Evolutionary conservation across 1,140 invertebrate species (phyloP).

Genomic region (Drosophila nigromelanica): DNA sequence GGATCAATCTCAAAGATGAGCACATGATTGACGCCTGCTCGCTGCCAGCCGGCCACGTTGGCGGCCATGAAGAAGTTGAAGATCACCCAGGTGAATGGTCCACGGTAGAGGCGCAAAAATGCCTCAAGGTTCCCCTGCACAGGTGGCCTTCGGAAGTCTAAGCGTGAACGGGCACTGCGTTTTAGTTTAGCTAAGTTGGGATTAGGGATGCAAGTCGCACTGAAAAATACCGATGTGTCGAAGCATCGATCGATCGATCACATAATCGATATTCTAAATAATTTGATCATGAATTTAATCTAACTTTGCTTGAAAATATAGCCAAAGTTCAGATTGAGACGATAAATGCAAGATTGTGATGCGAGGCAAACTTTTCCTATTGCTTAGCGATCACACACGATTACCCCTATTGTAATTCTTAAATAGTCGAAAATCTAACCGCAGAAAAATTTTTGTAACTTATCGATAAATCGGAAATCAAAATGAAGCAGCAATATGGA

Average conservation of each 20-base stretch:
- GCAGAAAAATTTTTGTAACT: too few species aligned
- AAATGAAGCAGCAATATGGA: too few species aligned
- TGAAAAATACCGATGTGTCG: neutral
- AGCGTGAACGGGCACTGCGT: constrained; percentile 20
- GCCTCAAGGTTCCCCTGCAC: constrained; percentile 16
- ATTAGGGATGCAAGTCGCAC: constrained; percentile 9
- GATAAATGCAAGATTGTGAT: neutral
- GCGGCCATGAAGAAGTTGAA: constrained; percentile 89
- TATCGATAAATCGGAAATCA: too few species aligned
- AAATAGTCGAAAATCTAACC: neutral
- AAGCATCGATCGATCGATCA: neutral
- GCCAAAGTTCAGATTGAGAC: too few species aligned
- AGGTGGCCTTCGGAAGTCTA: constrained; percentile 72
- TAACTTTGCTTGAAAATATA: too few species aligned
- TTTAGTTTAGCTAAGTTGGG: constrained; percentile 1
- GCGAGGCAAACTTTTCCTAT: too few species aligned
- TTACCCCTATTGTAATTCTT: too few species aligned
- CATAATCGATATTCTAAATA: too few species aligned
- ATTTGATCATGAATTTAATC: too few species aligned
- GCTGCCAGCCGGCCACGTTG: constrained; percentile 90
- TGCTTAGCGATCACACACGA: neutral
- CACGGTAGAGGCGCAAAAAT: constrained; percentile 86
- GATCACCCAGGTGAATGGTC: constrained; percentile 88
- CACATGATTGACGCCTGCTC: constrained; percentile 91
- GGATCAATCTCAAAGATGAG: constrained; percentile 92